A percentile compares a stretch with the other conserved stretches of the same genome.
Evolutionary conservation across 2,113 vertebrate genomes (phyloP).

Genomic region (Thunnus maccoyii): DNA sequence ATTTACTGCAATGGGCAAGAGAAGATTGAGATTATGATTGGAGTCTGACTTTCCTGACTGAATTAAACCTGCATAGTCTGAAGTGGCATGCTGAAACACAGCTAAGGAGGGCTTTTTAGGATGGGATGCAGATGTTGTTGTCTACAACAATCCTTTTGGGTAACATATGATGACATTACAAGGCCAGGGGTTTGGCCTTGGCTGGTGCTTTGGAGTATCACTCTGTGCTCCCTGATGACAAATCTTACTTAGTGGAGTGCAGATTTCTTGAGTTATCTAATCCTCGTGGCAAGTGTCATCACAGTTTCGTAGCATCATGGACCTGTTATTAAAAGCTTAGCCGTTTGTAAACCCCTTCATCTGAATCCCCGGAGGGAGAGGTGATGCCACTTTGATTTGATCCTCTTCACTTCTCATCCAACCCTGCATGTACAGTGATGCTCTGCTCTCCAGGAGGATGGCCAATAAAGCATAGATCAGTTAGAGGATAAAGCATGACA

Average conservation of each 20-base stretch:
- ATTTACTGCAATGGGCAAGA: constrained; percentile 52
- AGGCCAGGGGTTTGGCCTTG: constrained; percentile 6
- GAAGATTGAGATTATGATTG: constrained; percentile 54
- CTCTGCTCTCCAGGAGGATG: constrained; percentile 34
- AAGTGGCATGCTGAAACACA: constrained; percentile 31
- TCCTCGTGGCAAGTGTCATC: constrained; percentile 64
- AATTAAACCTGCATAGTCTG: constrained; percentile 42
- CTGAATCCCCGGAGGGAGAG: constrained; percentile 49
- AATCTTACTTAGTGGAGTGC: constrained; percentile 50
- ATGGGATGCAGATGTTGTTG: constrained; percentile 31
- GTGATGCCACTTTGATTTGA: constrained; percentile 61
- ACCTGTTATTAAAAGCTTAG: constrained; percentile 72
- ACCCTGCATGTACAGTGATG: constrained; percentile 8
- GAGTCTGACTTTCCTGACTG: constrained; percentile 54
- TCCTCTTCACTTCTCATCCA: constrained; percentile 51
- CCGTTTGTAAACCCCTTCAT: constrained; percentile 64
- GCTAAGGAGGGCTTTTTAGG: constrained; percentile 25
- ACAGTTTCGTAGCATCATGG: constrained; percentile 39
- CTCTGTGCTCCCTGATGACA: constrained; percentile 49
- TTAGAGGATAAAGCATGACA: constrained; percentile 13
- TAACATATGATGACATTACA: constrained; percentile 22
- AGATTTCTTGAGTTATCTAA: constrained; percentile 68
- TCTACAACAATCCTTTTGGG: background rate
- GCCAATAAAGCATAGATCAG: constrained; percentile 2
- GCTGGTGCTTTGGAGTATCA: constrained; percentile 1